These are phyloP conservation scores for Cryptotermes secundus DNA, from an alignment of 1,140 invertebrate genomes.

Conservation along the genomic window DNA sequence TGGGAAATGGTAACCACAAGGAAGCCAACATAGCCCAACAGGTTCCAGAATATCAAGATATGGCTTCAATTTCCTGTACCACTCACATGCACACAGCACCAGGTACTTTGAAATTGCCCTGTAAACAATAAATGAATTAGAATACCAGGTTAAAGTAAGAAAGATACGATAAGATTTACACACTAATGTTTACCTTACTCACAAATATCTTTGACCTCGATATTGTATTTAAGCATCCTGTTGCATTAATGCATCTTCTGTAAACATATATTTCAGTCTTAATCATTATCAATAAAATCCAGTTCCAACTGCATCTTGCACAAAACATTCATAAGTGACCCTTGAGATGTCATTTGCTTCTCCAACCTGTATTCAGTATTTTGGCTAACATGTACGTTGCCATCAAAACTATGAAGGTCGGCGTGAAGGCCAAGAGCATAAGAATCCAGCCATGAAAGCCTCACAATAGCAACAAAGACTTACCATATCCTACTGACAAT, in stretches of 20 bases:
- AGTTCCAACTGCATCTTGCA: no score
- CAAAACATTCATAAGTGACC: no score
- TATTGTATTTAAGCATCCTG: no score
- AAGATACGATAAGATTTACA: no score
- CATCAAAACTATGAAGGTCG: background rate
- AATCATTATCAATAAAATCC: no score
- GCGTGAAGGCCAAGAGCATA: background rate
- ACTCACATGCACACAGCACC: slow-evolving; percentile 52
- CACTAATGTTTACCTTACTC: no score
- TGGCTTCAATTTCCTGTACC: slow-evolving; percentile 53
- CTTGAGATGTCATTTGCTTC: no score
- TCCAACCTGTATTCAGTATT: background rate
- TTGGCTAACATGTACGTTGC: background rate
- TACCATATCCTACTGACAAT: slow-evolving; percentile 59
- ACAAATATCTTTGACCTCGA: no score
- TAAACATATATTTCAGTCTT: no score
- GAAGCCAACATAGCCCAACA: slow-evolving; percentile 54
- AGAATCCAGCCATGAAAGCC: background rate
- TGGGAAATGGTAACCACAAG: slow-evolving; percentile 50
- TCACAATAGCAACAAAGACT: slow-evolving; percentile 9
- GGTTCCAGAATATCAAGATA: slow-evolving; percentile 48
- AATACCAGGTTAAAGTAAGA: background rate
- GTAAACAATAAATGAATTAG: slow-evolving; percentile 26
- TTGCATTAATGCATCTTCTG: no score
- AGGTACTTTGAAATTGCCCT: slow-evolving; percentile 51